Evolutionary conservation across 2,113 vertebrate genomes (phyloP), one percentile per base, ranked within the genome.

Genomic region (Butastur rufipennis): DNA sequence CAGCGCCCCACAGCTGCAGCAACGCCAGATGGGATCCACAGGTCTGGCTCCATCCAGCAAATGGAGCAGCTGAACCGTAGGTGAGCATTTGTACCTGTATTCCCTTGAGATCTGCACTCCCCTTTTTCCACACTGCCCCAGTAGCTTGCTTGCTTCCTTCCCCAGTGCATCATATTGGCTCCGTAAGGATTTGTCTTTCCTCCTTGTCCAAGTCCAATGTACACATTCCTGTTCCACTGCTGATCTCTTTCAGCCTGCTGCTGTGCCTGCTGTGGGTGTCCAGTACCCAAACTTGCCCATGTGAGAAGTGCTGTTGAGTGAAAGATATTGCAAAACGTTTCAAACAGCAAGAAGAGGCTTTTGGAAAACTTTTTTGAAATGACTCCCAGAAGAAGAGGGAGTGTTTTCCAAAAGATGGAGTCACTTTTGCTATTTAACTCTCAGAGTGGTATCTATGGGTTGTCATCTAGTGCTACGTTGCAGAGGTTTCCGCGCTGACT

Each of bases 11-110:
- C 98, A 8, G 95, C 99, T 2, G 97, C 99, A 4, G 97, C 98
- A 40, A 99, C 99, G 7, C 99, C 99, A 0, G 98, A 98, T 1
- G 98, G 99, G 50, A 98, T 99, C 95, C 98, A 98, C 65, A 98
- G 99, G 50, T 99, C 99, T 1, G 98, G 98, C 61, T 99, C 99
- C 90, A 97, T 98, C 77, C 99, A 99, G 97, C 99, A 99, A 98
- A 99, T 99, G 99, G 99, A 99, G 90, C 99, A 99, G 67, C 99
- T 99, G 84, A 99, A 99, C 98, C 98, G 99, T 67, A 98, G 99
- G 99, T 99, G 94, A 96, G 98, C 97, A 47, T 88, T 71, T 70
- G 34, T 36, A 20, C 61, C 40, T 65, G 1, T 18, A 2, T 52
- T 27, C 81, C 52, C 19, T 55, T 47, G 16, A 29, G 18, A 82